phyloP scores from a whole-genome alignment of 1,140 invertebrate genomes.

The Psix sp. region DNA sequence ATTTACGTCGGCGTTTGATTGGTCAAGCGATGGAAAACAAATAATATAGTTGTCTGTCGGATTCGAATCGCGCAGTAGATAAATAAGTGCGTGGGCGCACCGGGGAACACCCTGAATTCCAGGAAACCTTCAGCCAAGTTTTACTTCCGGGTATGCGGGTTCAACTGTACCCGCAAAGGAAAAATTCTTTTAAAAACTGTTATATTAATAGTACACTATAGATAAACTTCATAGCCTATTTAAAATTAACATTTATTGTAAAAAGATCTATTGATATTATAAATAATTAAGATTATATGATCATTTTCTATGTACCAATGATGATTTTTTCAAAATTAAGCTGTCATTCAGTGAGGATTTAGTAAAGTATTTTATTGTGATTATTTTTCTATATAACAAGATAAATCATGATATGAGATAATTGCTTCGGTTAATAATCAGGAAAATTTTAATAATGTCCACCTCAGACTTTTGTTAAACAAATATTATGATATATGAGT shows the following conservation, averaged over 20 bases:
- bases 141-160: conserved; percentile 47
- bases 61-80: conserved; percentile 35
- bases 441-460: conserved; percentile 21
- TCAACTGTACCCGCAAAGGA: too few species aligned
- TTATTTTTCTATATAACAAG: conserved; percentile 26
- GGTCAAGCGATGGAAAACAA: conserved; percentile 20
- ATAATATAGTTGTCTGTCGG: conserved; percentile 53
- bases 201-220: too few species aligned
- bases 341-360: conserved; percentile 38
- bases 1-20: conserved; percentile 41
- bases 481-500: conserved; percentile 20
- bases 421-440: conserved; percentile 36
- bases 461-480: conserved; percentile 17
- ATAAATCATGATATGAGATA: conserved; percentile 31
- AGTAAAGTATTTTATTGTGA: too few species aligned
- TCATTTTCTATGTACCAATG: too few species aligned
- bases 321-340: too few species aligned
- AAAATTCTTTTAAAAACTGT: too few species aligned
- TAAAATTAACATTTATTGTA: too few species aligned
- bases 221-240: too few species aligned
- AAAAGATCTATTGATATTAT: too few species aligned
- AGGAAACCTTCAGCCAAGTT: conserved; percentile 38
- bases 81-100: conserved; percentile 35
- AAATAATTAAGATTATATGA: too few species aligned
- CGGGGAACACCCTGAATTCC: conserved; percentile 49